Evolutionary conservation across 2,888 invertebrate genomes (phyloP), one percentile per base, ranked within the genome.

Genomic region (Tenodera sinensis): DNA sequence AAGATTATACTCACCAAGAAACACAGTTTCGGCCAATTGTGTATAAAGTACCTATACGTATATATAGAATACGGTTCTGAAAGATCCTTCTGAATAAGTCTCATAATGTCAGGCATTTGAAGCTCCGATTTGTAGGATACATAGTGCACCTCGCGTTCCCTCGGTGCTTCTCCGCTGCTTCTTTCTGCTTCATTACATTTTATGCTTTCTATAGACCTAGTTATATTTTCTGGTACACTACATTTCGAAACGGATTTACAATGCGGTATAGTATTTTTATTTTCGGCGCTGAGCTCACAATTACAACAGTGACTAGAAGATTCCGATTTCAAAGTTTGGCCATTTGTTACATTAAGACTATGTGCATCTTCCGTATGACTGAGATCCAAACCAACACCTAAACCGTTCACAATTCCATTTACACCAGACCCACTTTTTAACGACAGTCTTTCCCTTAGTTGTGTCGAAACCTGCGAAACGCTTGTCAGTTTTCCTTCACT

Each of bases 61-160:
- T 99, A 99, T 95, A 99, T 99, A 91, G 99, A 99, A 95, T 99
- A 99, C 83, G 99, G 99, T 95, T 99, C 99, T 90, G 99, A 99
- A 92, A 99, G 95, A 95, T 99, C 99, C 94, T 98, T 99, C 93
- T 99, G 99, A 93, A 99, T 99, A 92, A 99, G 96, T 94, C 97
- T 96, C 98, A 99, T 99, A 92, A 99, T 99, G 94, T 98, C 98
- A 92, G 98, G 98, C 98, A 99, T 99, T 94, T 99, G 99, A 91
- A 97, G 94, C 95, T 99, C 99, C 92, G 98, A 98, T 94, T 98
- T 96, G 93, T 99, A 99, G 92, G 96, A 96, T 92, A 96, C 95
- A 93, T 96, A 96, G 90, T 93, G 92, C 91, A 95, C 93, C 84
- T 91, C 91, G 87, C 91, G 90, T 94, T 91, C 90, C 83, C 28